These are phyloP conservation scores for Microtus richardsoni DNA, from an alignment of 2,113 vertebrate genomes.

Conservation along the genomic window DNA sequence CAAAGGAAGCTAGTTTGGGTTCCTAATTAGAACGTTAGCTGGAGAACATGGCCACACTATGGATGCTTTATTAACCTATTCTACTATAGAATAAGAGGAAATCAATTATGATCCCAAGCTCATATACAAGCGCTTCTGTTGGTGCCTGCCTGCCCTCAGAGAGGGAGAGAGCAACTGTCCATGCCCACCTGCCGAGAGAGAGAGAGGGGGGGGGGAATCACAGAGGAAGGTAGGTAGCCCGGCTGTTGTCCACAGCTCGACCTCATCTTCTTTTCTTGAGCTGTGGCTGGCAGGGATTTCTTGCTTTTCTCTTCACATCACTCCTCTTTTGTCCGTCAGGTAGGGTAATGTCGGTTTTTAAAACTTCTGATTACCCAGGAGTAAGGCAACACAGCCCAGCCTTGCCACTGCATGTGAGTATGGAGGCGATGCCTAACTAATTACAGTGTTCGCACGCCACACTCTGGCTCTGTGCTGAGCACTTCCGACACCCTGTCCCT, in stretches of 20 bases:
- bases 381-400: not conserved
- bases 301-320: not conserved
- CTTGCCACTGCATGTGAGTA: not conserved
- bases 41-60: slow-evolving; percentile 60
- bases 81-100: slow-evolving; percentile 61
- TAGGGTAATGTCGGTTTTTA: not conserved
- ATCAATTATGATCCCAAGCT: slow-evolving; percentile 34
- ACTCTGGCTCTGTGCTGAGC: not conserved
- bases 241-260: not conserved
- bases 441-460: not conserved
- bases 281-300: not conserved
- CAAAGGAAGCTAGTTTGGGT: slow-evolving; percentile 64
- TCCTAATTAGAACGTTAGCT: slow-evolving; percentile 72
- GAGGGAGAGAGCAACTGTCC: not conserved
- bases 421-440: not conserved
- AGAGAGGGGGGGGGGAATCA: not conserved
- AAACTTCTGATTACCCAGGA: not conserved
- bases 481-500: not conserved
- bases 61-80: slow-evolving; percentile 53
- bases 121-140: not conserved
- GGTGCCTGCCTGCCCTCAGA: not conserved
- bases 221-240: not conserved
- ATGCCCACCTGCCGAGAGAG: not conserved
- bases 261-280: not conserved
- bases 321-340: not conserved